Conservation (phyloP, 2,113 vertebrate genomes). For the Myxocyprinus asiaticus region DNA sequence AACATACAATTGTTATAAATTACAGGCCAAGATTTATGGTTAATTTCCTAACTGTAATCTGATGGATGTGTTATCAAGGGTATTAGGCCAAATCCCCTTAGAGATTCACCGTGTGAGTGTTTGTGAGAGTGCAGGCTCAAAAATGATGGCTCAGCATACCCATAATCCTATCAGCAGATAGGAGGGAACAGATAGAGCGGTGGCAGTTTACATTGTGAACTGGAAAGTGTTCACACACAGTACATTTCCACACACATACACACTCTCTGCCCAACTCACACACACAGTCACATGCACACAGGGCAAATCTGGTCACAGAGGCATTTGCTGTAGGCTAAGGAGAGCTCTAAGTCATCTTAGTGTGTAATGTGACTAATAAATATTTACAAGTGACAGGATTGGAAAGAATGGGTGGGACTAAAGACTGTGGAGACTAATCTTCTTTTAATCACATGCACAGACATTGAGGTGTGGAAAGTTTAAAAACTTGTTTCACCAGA, state of each 20-base stretch:
- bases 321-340: not conserved
- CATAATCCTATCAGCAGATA: constrained; percentile 38
- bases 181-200: constrained; percentile 21
- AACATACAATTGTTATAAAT: constrained; percentile 1
- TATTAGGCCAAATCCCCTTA: constrained; percentile 30
- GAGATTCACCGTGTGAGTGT: not conserved
- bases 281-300: constrained; percentile 49
- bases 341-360: constrained; percentile 56
- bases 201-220: constrained; percentile 12
- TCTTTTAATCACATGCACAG: constrained; percentile 19
- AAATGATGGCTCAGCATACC: constrained; percentile 34
- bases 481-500: not conserved
- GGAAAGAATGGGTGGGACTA: not conserved
- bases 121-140: constrained; percentile 28
- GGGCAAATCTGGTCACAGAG: constrained; percentile 54
- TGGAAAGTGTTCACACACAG: not conserved
- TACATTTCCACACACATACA: constrained; percentile 63
- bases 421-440: not conserved
- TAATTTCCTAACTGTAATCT: constrained; percentile 30
- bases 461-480: constrained; percentile 21
- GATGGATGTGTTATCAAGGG: constrained; percentile 29
- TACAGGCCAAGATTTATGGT: not conserved
- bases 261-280: constrained; percentile 37
- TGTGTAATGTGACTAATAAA: constrained; percentile 57
- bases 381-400: not conserved